Evolutionary conservation across 2,797 vertebrate species (phyloP), one percentile per base, ranked within the genome.

Genomic region (Esox masquinongy): DNA sequence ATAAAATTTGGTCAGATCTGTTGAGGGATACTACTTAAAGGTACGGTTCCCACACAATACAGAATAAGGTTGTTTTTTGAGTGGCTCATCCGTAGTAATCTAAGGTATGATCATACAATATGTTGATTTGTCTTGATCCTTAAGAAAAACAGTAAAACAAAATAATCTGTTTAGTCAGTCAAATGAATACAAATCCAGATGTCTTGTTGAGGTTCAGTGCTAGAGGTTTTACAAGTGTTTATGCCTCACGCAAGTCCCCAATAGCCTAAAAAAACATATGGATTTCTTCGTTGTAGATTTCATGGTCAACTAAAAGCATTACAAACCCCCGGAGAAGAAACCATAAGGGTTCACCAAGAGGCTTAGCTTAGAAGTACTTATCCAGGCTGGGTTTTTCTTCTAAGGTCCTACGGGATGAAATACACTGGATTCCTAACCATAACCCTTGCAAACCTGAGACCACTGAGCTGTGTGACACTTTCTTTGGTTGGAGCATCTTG

Each of bases 221-320:
- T 47, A 29, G 1, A 5, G 47, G 49, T 7, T 9, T 50, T 53
- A 53, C 4, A 24, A 26, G 15, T 15, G 39, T 14, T 47, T 24
- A 47, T 12, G 39, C 14, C 29, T 49, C 63, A 66, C 2, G 73
- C 26, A 49, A 34, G 63, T 74, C 63, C n/a, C 39, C 67, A 68
- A 24, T 24, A 36, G 19, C 49, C 36, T 39, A 39, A 39, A 39
- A 39, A 51, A 19, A 68, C 64, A 68, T 74, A 49, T 68, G 64
- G 61, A 24, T 74, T 8, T 64, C 31, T 73, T 73, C 64, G 59
- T 64, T 73, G 2, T 14, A 22, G 56, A 73, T 64, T 24, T 73
- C 59, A 36, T 16, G 31, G 26, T 36, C 15, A 9, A 63, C 22
- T 22, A n/a, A 24, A 26, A 24, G 59, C 66, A 19, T 39, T 19